phyloP scores from a whole-genome alignment of 2,797 vertebrate species.

The Sternarchorhynchus goeldii region DNA sequence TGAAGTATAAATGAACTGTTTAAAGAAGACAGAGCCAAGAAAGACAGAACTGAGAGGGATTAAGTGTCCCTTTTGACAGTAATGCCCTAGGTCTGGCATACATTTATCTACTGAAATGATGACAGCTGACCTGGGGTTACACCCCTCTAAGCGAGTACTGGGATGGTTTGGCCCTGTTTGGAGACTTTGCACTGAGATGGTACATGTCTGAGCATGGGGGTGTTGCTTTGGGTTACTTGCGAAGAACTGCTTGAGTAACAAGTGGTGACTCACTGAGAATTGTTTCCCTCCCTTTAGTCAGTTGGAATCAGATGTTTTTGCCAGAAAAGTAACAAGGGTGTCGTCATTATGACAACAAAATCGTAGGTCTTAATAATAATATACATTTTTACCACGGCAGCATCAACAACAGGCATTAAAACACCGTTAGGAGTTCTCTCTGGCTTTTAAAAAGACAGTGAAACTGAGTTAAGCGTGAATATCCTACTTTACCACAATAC shows the following conservation, averaged over 20 bases:
- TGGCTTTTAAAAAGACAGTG: too few relatives aligned
- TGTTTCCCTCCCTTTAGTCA: not conserved
- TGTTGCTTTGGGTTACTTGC: not conserved
- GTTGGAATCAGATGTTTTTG: not conserved
- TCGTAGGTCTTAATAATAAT: not conserved
- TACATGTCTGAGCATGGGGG: slow-evolving; percentile 42
- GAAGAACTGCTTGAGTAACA: slow-evolving; percentile 25
- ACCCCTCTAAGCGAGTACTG: not conserved
- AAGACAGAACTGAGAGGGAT: not conserved
- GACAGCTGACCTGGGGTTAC: slow-evolving; percentile 6
- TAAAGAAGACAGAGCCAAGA: not conserved
- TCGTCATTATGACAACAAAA: not conserved
- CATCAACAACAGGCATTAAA: not conserved
- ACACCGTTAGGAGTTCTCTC: not conserved
- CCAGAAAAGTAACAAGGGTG: slow-evolving; percentile 7
- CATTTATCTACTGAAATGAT: not conserved
- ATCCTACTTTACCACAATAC: too few relatives aligned
- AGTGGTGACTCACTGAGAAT: slow-evolving; percentile 28
- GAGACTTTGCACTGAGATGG: slow-evolving; percentile 33
- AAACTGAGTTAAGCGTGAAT: too few relatives aligned
- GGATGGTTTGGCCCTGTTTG: slow-evolving; percentile 31
- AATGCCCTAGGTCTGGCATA: not conserved
- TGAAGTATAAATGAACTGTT: not conserved
- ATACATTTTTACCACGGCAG: not conserved
- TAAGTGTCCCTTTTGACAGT: not conserved